These are phyloP conservation scores for Notodonta ziczac DNA, from an alignment of 2,888 invertebrate genomes.

Conservation along the genomic window DNA sequence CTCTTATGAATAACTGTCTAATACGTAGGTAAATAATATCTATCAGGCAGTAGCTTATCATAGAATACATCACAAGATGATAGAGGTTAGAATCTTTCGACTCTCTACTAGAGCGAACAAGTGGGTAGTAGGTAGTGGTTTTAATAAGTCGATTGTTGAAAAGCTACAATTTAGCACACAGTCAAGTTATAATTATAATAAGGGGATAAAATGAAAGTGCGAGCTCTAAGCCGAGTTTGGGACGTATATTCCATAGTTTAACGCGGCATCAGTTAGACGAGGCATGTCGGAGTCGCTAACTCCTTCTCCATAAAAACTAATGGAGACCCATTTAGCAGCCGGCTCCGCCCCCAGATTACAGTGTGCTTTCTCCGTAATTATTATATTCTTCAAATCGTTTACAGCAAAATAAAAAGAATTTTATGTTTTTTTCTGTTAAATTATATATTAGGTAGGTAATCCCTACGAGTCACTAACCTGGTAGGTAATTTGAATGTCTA, in stretches of 20 bases:
- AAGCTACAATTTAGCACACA: not conserved
- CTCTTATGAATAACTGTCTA: not conserved
- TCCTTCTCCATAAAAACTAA: constrained; percentile 65
- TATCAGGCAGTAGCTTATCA: no score
- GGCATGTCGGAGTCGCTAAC: constrained; percentile 37
- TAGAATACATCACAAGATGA: no score
- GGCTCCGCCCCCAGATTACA: constrained; percentile 32
- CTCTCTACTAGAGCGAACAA: no score
- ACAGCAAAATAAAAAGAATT: not conserved
- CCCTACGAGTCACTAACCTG: no score
- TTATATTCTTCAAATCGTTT: constrained; percentile 27
- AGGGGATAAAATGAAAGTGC: constrained; percentile 18
- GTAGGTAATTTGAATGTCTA: no score
- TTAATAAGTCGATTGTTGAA: not conserved
- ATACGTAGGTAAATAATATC: no score
- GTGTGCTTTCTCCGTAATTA: constrained; percentile 36
- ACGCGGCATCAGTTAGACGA: constrained; percentile 41
- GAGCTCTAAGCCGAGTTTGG: constrained; percentile 36
- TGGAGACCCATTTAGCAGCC: constrained; percentile 53
- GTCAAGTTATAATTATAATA: not conserved
- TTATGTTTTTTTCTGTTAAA: not conserved
- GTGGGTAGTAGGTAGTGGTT: no score
- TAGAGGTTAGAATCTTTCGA: no score
- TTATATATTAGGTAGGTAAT: not conserved
- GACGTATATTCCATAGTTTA: constrained; percentile 51